phyloP scores from a whole-genome alignment of 2,113 vertebrate genomes.

The Prionailurus viverrinus region DNA sequence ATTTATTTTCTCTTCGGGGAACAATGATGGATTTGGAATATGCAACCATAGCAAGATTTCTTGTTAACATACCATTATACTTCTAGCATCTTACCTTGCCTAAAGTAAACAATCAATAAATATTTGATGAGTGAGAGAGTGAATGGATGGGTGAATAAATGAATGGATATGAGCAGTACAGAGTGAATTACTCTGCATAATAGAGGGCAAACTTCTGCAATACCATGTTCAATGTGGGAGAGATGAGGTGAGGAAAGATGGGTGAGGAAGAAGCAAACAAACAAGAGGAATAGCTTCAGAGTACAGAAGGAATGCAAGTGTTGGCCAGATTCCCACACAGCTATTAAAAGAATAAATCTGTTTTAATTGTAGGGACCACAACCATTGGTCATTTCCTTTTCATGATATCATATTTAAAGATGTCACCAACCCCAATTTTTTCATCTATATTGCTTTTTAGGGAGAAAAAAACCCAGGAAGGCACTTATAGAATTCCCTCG shows the following conservation, averaged over 20 bases:
- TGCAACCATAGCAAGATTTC: not conserved
- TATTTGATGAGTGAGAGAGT: not conserved
- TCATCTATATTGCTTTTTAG: not conserved
- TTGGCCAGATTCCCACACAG: not conserved
- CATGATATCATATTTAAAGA: slow-evolving; percentile 30
- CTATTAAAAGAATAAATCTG: slow-evolving; percentile 56
- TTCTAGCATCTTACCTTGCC: not conserved
- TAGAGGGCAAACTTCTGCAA: not conserved
- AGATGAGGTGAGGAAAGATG: not conserved
- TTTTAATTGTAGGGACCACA: not conserved
- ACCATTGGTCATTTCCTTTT: slow-evolving; percentile 14
- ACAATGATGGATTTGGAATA: not conserved
- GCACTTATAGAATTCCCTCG: not conserved
- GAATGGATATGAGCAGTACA: not conserved
- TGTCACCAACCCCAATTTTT: not conserved
- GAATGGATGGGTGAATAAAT: not conserved
- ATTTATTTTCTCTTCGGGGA: not conserved
- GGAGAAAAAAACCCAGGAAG: not conserved
- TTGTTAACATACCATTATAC: not conserved
- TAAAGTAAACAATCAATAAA: slow-evolving; percentile 24
- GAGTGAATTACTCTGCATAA: not conserved
- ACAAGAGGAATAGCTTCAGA: not conserved
- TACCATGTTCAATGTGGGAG: not conserved
- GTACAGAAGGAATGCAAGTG: not conserved
- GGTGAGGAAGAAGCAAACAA: not conserved